Conservation (phyloP, 2,888 invertebrate species). For the Orthonevra nobilis region DNA sequence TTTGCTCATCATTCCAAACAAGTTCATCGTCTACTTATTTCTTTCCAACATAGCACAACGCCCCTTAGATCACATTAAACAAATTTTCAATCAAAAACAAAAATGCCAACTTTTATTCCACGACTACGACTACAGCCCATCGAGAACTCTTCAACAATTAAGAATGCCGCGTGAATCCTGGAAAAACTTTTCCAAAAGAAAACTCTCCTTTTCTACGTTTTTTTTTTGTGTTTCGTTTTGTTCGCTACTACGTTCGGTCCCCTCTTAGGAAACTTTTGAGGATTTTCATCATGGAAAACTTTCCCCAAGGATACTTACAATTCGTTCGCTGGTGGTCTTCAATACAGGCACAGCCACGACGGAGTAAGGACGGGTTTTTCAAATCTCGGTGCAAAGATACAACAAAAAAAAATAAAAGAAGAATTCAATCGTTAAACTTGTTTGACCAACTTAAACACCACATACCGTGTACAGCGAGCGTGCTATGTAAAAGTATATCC, state of each 20-base stretch:
- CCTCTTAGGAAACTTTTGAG: slow-evolving; percentile 43
- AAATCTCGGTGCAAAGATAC: slow-evolving; percentile 6
- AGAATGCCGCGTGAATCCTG: slow-evolving; percentile 62
- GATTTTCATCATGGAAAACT: slow-evolving; percentile 52
- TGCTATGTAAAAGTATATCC: neutral
- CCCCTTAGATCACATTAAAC: slow-evolving; percentile 42
- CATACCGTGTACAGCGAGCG: neutral
- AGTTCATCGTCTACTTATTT: too few species aligned
- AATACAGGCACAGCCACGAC: too few species aligned
- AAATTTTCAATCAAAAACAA: slow-evolving; percentile 51
- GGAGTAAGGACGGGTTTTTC: too few species aligned
- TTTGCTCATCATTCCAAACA: too few species aligned
- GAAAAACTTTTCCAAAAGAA: slow-evolving; percentile 22
- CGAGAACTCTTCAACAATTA: slow-evolving; percentile 61
- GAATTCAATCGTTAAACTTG: slow-evolving; percentile 44
- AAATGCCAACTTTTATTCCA: slow-evolving; percentile 31
- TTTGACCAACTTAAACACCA: slow-evolving; percentile 54
- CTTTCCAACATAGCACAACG: too few species aligned
- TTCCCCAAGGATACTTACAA: slow-evolving; percentile 35
- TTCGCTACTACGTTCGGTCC: neutral
- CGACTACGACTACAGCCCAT: slow-evolving; percentile 35
- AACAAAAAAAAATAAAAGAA: neutral
- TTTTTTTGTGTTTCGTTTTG: slow-evolving; percentile 12
- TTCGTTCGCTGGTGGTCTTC: slow-evolving; percentile 29
- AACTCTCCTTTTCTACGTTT: slow-evolving; percentile 18